phyloP scores from a whole-genome alignment of 2,888 invertebrate genomes.

The Carcina quercana region DNA sequence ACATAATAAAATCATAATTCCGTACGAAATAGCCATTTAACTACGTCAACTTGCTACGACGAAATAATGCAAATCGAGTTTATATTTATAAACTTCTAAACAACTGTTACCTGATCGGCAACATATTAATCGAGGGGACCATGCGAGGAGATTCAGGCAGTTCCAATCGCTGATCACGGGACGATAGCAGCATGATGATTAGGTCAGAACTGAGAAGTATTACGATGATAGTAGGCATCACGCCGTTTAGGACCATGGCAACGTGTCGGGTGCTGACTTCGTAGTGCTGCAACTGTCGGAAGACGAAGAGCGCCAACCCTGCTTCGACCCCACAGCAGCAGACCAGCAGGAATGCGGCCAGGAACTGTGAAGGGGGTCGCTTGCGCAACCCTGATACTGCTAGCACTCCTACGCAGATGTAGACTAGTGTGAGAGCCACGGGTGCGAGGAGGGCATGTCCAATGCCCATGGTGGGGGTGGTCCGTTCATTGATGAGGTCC shows the following conservation, averaged over 20 bases:
- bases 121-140: too few relatives aligned
- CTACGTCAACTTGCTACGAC: too few relatives aligned
- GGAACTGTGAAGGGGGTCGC: conserved; percentile 21
- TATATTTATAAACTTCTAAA: too few relatives aligned
- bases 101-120: too few relatives aligned
- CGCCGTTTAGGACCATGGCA: conserved; percentile 37
- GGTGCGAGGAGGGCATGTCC: conserved; percentile 45
- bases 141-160: too few relatives aligned
- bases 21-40: too few relatives aligned
- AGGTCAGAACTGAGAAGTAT: conserved; percentile 42
- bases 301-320: conserved; percentile 32
- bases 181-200: conserved; percentile 33
- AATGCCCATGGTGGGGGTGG: conserved; percentile 32
- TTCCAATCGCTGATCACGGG: too few relatives aligned
- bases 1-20: too few relatives aligned
- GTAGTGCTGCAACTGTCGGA: conserved; percentile 25
- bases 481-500: conserved; percentile 45
- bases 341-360: conserved; percentile 36
- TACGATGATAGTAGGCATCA: conserved; percentile 45
- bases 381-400: conserved; percentile 23
- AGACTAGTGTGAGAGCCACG: conserved; percentile 38
- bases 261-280: conserved; percentile 17
- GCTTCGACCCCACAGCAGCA: conserved; percentile 33
- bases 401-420: conserved; percentile 36
- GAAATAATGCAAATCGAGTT: too few relatives aligned